Percentiles rank a stretch among this genome's conserved stretches.
These are phyloP conservation scores for Tetheella fluctuosa DNA, from an alignment of 2,888 invertebrate species.

Conservation along the genomic window DNA sequence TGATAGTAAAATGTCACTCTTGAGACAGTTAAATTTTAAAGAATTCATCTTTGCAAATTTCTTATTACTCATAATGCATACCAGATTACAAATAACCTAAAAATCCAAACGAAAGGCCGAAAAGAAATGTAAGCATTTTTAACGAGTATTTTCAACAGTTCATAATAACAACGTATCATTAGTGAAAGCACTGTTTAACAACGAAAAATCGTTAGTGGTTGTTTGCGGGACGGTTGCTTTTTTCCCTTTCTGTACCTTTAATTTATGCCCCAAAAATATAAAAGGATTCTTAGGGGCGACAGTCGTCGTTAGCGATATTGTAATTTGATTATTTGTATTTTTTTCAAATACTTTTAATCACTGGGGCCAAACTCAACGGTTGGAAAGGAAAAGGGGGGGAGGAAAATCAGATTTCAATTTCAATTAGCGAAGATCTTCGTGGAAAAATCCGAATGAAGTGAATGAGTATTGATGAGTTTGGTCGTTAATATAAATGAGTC, in stretches of 20 bases:
- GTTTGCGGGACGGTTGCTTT: conserved; percentile 65
- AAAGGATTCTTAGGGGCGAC: conserved; percentile 80
- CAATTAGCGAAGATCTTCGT: conserved; percentile 80
- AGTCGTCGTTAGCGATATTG: conserved; percentile 83
- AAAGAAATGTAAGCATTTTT: not conserved
- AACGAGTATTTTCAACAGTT: conserved; percentile 25
- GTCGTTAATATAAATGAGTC: conserved; percentile 79
- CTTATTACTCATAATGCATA: too few species aligned
- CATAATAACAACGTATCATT: conserved; percentile 39
- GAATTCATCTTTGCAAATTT: too few species aligned
- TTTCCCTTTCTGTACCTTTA: conserved; percentile 70
- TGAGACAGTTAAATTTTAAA: too few species aligned
- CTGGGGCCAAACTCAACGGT: conserved; percentile 61
- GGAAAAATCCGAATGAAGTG: conserved; percentile 71
- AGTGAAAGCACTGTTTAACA: conserved; percentile 42
- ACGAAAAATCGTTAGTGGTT: conserved; percentile 70
- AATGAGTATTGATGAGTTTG: conserved; percentile 81
- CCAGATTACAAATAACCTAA: too few species aligned
- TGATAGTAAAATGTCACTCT: too few species aligned
- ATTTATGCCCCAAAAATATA: conserved; percentile 82
- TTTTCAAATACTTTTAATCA: conserved; percentile 84
- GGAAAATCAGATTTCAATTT: conserved; percentile 84
- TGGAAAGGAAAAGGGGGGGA: conserved; percentile 53
- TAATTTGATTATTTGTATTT: conserved; percentile 85
- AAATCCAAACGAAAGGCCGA: not conserved